Conservation (phyloP, 2,113 vertebrate genomes). For the Chaetodon auriga region DNA sequence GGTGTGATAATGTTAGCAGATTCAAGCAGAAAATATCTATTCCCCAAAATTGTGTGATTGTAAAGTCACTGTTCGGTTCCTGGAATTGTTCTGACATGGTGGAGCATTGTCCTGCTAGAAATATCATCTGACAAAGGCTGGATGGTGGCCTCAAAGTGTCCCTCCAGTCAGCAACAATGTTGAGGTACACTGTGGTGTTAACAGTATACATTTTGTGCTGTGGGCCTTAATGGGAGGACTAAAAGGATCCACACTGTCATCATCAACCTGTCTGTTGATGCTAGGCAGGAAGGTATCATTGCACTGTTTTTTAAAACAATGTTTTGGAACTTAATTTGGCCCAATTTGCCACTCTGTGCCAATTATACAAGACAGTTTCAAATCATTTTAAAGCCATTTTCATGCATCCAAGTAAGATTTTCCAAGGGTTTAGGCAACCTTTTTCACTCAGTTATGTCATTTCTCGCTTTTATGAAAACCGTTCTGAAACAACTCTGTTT, state of each 20-base stretch:
- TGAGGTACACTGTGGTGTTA: neutral
- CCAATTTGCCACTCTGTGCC: neutral
- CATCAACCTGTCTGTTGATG: neutral
- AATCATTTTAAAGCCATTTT: neutral
- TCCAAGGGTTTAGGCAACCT: too few species aligned
- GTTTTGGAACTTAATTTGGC: neutral
- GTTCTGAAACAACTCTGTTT: neutral
- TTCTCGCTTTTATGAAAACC: neutral
- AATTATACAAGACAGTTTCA: neutral
- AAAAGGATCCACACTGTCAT: neutral
- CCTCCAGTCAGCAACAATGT: neutral
- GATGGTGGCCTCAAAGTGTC: neutral
- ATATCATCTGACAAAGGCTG: neutral
- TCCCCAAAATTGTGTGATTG: conserved; percentile 6
- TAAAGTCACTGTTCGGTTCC: conserved; percentile 17
- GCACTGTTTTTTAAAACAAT: neutral
- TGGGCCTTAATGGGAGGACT: neutral
- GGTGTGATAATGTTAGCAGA: conserved; percentile 26
- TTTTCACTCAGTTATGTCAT: too few species aligned
- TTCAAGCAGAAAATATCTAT: neutral
- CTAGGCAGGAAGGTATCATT: neutral
- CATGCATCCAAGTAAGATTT: neutral
- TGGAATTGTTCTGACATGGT: conserved; percentile 12
- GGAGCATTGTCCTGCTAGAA: neutral
- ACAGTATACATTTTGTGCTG: conserved; percentile 5